Evolutionary conservation across 2,888 invertebrate species (phyloP).

Genomic region (Podotricha telesiphe): DNA sequence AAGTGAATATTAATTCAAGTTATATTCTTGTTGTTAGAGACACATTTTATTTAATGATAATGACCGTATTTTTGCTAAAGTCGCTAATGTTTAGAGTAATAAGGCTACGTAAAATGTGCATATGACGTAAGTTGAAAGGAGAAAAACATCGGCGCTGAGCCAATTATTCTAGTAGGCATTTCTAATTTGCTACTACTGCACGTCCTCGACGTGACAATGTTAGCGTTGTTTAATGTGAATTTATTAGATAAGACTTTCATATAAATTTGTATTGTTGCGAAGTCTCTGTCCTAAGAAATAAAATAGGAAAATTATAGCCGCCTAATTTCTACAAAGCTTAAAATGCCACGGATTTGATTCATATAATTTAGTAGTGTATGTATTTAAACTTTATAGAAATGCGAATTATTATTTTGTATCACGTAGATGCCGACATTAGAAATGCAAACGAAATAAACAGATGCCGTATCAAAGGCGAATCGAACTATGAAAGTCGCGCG

Average conservation of each 20-base stretch:
- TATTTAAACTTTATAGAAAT: not conserved
- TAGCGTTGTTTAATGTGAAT: conserved; percentile 24
- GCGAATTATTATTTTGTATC: not conserved
- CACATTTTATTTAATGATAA: not conserved
- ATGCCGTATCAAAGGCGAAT: conserved; percentile 16
- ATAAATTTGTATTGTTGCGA: conserved; percentile 23
- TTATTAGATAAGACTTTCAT: conserved; percentile 22
- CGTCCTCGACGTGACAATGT: conserved; percentile 26
- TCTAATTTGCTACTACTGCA: conserved; percentile 36
- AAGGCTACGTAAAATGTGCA: conserved; percentile 42
- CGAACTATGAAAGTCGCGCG: not conserved
- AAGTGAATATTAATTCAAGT: conserved; percentile 52
- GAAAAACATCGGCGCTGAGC: conserved; percentile 57
- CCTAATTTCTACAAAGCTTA: conserved; percentile 9
- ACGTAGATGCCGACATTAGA: not conserved
- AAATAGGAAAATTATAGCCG: conserved; percentile 18
- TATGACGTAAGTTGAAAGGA: conserved; percentile 55
- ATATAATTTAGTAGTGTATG: not conserved
- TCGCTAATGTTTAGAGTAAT: conserved; percentile 19
- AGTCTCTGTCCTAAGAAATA: conserved; percentile 8
- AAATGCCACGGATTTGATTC: not conserved
- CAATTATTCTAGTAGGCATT: conserved; percentile 51
- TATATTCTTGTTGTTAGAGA: conserved; percentile 23
- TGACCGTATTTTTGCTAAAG: not conserved
- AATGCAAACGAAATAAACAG: conserved; percentile 9